Evolutionary conservation across 2,888 invertebrate genomes (phyloP), one percentile per base, ranked within the genome.

Genomic region (Pammene fasciana): DNA sequence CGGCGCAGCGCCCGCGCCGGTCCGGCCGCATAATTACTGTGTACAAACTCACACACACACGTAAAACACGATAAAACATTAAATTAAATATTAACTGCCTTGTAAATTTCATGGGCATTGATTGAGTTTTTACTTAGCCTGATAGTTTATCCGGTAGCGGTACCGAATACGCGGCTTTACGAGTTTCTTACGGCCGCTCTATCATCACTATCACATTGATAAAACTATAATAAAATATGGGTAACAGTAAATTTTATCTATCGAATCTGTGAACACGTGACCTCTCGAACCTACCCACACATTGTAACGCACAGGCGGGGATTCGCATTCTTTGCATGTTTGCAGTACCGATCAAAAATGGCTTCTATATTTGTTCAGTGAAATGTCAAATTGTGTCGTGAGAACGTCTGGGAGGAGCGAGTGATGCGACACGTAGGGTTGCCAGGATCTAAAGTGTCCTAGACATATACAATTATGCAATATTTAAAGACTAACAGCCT

Each of bases 311-410:
- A 75, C 72, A 73, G 52, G 57, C 76, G 76, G 73, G 75, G 75
- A 76, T 84, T 86, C 79, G 86, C 85, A 88, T 88, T 86, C 85
- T 80, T 84, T 71, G 78, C 81, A 78, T 85, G 77, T 82, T 79
- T 82, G 73, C 72, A 74, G 78, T 80, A 80, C 78, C 84, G 87
- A 84, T 83, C 82, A 79, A 89, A 91, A 87, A 88, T 89, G 86
- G 86, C 88, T 89, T 90, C 85, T 88, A 89, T 89, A 86, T 89
- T 88, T 89, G 89, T 84, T 88, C 85, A 87, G 85, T 86, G 89
- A 90, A 92, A 90, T 88, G 90, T 90, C 90, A 92, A 86, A 92
- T 88, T 86, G 79, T 88, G 87, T 90, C 89, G 89, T 90, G 89
- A 88, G 89, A 90, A 89, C 81, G 79, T 82, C 83, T 78, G 79